Evolutionary conservation across 2,888 invertebrate genomes (phyloP), one percentile per base, ranked within the genome.

Genomic region (Ptychoptera contaminata): DNA sequence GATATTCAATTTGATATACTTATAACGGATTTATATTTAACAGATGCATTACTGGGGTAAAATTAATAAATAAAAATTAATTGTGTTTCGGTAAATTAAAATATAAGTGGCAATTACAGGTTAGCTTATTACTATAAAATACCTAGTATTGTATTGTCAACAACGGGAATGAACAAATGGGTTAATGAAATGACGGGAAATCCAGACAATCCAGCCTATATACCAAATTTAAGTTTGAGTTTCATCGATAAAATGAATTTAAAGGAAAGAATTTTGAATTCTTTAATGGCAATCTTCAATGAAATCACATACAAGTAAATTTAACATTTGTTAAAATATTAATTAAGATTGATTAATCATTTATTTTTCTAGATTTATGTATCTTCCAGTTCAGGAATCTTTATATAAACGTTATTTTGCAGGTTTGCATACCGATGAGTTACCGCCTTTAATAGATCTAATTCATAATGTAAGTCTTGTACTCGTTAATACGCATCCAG

Each of bases 101-200:
- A 32, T 29, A 15, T n/a, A n/a, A 12, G 7, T 53, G n/a, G n/a
- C n/a, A n/a, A 61, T 15, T 56, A 47, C 41, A 70, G 67, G 2
- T 55, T 65, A 45, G 55, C 64, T 8, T 54, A 58, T 44, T 61
- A 58, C 45, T 63, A 61, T 52, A 55, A 62, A 47, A 52, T 61
- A 32, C 64, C 66, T 43, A 58, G 60, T 3, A 55, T 65, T 16
- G 61, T 60, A 6, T 46, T 65, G 8, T 67, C 67, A 53, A 65
- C 70, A 12, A 57, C 67, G 38, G 69, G 69, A 2, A 59, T 67
- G 12, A 67, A 63, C 40, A 57, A 54, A 12, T 69, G 67, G 67
- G 59, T 67, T 1, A 67, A 69, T 50, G 59, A 63, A 44, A 61
- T 67, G 52, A 61, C 67, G 29, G 70, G 67, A 1, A 71, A 70